Evolutionary conservation across 1,140 invertebrate genomes (phyloP).

Genomic region (Coptotermes formosanus): DNA sequence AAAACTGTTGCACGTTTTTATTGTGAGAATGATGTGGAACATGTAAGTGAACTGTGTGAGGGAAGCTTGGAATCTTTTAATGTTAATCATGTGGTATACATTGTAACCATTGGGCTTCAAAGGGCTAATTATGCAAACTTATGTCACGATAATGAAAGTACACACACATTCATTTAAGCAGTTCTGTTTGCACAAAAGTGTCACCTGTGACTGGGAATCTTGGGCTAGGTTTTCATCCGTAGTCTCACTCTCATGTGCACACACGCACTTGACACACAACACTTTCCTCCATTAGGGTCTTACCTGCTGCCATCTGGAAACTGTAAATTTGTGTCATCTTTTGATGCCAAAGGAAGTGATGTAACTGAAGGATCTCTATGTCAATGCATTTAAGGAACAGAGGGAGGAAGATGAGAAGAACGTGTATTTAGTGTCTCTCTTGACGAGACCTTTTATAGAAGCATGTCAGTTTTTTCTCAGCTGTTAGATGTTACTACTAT

Average conservation of each 20-base stretch:
- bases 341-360: background rate
- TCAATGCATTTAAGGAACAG: background rate
- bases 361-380: background rate
- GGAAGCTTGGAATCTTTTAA: too few relatives aligned
- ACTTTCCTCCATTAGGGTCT: background rate
- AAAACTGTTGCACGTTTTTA: too few relatives aligned
- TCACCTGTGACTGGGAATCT: background rate
- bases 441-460: background rate
- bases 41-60: too few relatives aligned
- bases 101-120: too few relatives aligned
- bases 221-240: background rate
- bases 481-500: background rate
- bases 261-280: too few relatives aligned
- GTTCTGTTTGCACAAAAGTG: too few relatives aligned
- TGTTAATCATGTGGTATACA: too few relatives aligned
- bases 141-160: too few relatives aligned
- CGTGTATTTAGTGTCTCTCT: background rate
- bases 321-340: background rate
- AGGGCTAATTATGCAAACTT: too few relatives aligned
- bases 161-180: too few relatives aligned
- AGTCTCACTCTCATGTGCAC: background rate
- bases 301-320: background rate
- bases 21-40: too few relatives aligned
- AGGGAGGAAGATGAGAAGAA: background rate
- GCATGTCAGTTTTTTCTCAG: background rate